phyloP scores from a whole-genome alignment of 2,888 invertebrate species.

The Ectemnius cavifrons region DNA sequence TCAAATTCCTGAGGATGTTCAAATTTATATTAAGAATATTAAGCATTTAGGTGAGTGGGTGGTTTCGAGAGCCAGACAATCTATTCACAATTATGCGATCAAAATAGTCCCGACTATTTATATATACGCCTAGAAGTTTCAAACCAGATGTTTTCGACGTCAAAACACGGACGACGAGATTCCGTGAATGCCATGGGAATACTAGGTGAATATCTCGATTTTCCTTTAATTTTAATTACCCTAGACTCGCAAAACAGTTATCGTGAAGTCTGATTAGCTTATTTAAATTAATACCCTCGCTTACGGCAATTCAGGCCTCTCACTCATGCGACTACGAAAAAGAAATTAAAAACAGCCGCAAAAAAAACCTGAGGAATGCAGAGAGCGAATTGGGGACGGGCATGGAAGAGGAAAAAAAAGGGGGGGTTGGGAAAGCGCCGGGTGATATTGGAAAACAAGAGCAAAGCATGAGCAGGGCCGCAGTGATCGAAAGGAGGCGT shows the following conservation, averaged over 20 bases:
- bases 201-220: conserved; percentile 5
- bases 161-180: conserved; percentile 16
- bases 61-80: conserved; percentile 7
- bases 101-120: conserved; percentile 43
- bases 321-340: neutral
- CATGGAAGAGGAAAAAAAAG: conserved; percentile 15
- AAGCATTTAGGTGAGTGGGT: conserved; percentile 1
- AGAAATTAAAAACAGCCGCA: neutral
- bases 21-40: neutral
- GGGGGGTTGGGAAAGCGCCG: neutral
- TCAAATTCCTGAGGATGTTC: neutral
- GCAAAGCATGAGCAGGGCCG: conserved; percentile 58
- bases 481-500: conserved; percentile 46
- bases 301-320: neutral
- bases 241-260: neutral
- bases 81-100: conserved; percentile 19
- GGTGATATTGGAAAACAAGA: conserved; percentile 55
- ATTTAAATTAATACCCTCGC: neutral
- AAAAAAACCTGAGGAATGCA: no score
- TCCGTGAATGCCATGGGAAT: neutral
- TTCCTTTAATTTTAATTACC: neutral
- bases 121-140: conserved; percentile 12
- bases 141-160: conserved; percentile 17
- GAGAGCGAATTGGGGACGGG: neutral
- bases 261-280: neutral